phyloP scores from a whole-genome alignment of 1,140 invertebrate genomes.

The Holcopasites calliopsidis region DNA sequence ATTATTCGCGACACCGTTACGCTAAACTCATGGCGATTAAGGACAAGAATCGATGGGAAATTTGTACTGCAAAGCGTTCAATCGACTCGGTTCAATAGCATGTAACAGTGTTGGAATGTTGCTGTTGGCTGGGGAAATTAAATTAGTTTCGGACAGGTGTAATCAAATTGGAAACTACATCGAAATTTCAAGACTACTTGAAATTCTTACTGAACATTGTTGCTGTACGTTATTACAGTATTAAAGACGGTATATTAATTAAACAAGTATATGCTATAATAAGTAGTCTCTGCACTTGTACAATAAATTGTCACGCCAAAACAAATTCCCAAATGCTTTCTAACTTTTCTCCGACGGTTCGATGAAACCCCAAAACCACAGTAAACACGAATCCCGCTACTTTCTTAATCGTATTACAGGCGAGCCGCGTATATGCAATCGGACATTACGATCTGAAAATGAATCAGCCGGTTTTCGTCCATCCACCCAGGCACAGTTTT shows the following conservation, averaged over 20 bases:
- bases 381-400: slow-evolving; percentile 18
- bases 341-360: slow-evolving; percentile 10
- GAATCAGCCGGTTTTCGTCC: background rate
- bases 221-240: too few species aligned
- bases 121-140: too few species aligned
- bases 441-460: slow-evolving; percentile 21
- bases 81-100: background rate
- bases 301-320: too few species aligned
- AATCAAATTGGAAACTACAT: too few species aligned
- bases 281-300: too few species aligned
- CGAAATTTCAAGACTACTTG: too few species aligned
- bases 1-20: slow-evolving; percentile 10
- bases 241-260: too few species aligned
- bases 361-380: background rate
- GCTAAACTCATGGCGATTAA: background rate
- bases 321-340: too few species aligned
- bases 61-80: background rate
- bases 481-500: background rate
- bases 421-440: slow-evolving; percentile 22
- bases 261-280: too few species aligned
- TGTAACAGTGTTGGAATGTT: too few species aligned
- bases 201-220: too few species aligned
- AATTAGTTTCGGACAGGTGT: too few species aligned
- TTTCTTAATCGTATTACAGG: slow-evolving; percentile 45
- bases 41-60: background rate